These are phyloP conservation scores for Platynereis dumerilii DNA, from an alignment of 2,888 invertebrate genomes.

Conservation along the genomic window DNA sequence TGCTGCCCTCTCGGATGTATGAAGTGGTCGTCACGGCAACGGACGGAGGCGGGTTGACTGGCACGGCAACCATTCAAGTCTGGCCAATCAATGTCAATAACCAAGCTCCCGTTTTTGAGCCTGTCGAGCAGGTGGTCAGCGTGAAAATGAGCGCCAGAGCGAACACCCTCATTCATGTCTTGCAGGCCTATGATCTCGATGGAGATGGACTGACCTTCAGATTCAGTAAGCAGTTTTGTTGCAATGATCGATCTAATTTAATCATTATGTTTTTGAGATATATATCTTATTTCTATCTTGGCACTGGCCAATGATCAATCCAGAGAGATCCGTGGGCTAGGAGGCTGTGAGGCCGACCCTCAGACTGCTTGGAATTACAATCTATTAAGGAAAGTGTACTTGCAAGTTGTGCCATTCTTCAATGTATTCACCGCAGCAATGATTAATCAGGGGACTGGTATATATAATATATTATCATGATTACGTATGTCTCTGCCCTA, in stretches of 20 bases:
- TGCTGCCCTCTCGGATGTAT: constrained; percentile 66
- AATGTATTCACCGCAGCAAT: too few species aligned
- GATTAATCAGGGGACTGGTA: too few species aligned
- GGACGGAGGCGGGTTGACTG: constrained; percentile 79
- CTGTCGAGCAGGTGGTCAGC: constrained; percentile 20
- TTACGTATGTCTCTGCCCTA: too few species aligned
- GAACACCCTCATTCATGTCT: constrained; percentile 86
- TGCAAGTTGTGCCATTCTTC: too few species aligned
- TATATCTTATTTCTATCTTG: too few species aligned
- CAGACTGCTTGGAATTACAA: too few species aligned
- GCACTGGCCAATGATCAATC: too few species aligned
- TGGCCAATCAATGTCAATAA: constrained; percentile 98
- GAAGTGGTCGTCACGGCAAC: constrained; percentile 90
- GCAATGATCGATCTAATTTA: too few species aligned
- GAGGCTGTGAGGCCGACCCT: too few species aligned
- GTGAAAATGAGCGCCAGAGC: constrained; percentile 35
- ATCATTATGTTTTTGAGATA: too few species aligned
- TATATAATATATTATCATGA: too few species aligned
- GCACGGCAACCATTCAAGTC: constrained; percentile 19
- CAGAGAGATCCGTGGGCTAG: not conserved
- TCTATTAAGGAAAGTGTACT: too few species aligned
- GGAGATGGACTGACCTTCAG: constrained; percentile 68
- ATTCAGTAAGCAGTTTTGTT: constrained; percentile 17
- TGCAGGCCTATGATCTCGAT: constrained; percentile 96
- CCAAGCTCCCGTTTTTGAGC: constrained; percentile 76